Percentiles rank a stretch among this genome's conserved stretches.
Conservation (phyloP, 2,113 vertebrate species). For the Ptilonorhynchus violaceus region DNA sequence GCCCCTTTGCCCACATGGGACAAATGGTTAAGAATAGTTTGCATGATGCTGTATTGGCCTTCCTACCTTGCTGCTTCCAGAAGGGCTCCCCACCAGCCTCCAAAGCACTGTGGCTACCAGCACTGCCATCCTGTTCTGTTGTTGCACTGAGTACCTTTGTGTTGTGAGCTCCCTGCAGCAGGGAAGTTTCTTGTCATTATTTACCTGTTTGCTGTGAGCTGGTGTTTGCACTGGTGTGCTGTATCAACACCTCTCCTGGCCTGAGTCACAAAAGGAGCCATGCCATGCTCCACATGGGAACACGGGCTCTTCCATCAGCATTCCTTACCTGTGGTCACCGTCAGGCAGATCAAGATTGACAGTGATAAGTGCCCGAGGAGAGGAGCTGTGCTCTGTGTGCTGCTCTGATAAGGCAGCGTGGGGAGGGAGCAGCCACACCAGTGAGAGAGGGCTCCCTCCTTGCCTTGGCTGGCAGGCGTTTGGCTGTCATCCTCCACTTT, state of each 20-base stretch:
- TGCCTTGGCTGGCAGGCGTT: not conserved
- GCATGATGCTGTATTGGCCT: rapidly evolving
- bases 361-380: not conserved
- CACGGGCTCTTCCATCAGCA: not conserved
- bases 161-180: not conserved
- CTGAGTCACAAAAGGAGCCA: not conserved
- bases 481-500: not conserved
- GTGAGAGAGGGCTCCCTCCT: not conserved
- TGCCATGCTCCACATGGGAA: not conserved
- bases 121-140: rapidly evolving
- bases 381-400: not conserved
- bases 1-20: not conserved
- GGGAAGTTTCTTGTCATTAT: not conserved
- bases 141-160: not conserved
- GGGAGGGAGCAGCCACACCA: not conserved
- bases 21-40: not conserved
- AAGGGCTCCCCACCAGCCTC: not conserved
- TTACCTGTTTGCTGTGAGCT: not conserved
- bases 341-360: not conserved
- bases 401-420: not conserved
- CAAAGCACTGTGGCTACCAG: not conserved
- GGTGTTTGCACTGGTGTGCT: rapidly evolving
- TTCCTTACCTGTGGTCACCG: not conserved
- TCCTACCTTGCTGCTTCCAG: not conserved
- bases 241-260: not conserved